Evolutionary conservation across 2,888 invertebrate genomes (phyloP).

Genomic region (Mythimna loreyi): DNA sequence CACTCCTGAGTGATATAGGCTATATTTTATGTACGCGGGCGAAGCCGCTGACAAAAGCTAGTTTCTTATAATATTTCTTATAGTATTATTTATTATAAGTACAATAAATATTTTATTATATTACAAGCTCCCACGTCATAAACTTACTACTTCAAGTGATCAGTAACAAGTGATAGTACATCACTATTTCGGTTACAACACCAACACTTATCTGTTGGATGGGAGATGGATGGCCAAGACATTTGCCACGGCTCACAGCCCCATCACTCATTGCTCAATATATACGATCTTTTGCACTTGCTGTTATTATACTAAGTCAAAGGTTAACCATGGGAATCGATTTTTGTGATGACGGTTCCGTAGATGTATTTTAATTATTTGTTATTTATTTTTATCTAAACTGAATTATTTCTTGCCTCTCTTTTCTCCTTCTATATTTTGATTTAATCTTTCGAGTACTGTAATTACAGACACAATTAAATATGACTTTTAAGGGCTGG

Average conservation of each 20-base stretch:
- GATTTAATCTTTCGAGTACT: no score
- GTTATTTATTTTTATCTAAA: no score
- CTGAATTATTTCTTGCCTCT: no score
- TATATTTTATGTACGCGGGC: no score
- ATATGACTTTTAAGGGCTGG: no score
- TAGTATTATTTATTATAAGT: no score
- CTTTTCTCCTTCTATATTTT: no score
- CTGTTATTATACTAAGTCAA: conserved; percentile 53
- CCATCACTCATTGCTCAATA: conserved; percentile 56
- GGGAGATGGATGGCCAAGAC: conserved; percentile 55
- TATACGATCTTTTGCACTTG: conserved; percentile 48
- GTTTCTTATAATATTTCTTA: no score
- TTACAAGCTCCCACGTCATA: not conserved
- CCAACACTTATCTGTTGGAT: conserved; percentile 14
- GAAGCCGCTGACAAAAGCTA: no score
- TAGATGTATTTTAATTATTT: not conserved
- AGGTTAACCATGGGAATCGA: conserved; percentile 43
- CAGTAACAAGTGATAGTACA: conserved; percentile 20
- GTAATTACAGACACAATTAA: no score
- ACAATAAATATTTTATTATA: no score
- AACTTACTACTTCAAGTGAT: not conserved
- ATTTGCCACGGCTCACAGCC: conserved; percentile 37
- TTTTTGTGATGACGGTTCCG: conserved; percentile 33
- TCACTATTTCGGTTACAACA: conserved; percentile 31
- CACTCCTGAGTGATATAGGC: no score